A percentile compares a stretch with the other conserved stretches of the same genome.
Conservation (phyloP, 2,113 vertebrate species). For the Cairina moschata region DNA sequence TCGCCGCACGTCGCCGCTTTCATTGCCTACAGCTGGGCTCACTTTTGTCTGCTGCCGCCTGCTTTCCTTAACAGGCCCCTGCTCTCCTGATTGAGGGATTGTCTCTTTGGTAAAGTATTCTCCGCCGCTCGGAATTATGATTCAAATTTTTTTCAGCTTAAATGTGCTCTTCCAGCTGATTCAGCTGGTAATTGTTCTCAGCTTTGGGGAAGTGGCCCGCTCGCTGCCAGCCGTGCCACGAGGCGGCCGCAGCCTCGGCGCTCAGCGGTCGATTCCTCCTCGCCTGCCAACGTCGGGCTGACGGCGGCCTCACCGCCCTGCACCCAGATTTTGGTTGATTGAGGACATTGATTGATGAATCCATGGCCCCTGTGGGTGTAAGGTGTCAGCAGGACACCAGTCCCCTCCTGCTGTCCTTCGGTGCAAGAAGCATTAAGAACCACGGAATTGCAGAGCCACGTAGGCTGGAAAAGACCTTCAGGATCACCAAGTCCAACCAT, state of each 20-base stretch:
- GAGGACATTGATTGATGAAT: not conserved
- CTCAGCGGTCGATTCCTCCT: not conserved
- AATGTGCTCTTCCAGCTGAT: conserved; percentile 53
- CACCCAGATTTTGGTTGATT: not conserved
- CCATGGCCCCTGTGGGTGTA: not conserved
- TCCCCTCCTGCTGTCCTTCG: fast-evolving
- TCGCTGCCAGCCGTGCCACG: not conserved
- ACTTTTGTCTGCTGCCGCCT: conserved; percentile 40
- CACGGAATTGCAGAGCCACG: not conserved
- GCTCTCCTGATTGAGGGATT: conserved; percentile 70
- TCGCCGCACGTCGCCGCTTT: not conserved
- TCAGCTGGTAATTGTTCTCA: conserved; percentile 49
- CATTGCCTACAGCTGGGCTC: conserved; percentile 48
- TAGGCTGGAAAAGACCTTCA: not conserved
- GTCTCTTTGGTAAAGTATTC: conserved; percentile 50
- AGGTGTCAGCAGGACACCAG: not conserved
- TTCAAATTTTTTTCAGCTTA: conserved; percentile 47
- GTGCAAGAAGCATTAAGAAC: not conserved
- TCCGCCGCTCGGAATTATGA: conserved; percentile 58
- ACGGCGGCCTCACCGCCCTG: not conserved
- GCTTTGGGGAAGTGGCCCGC: not conserved
- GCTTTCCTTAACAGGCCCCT: conserved; percentile 54
- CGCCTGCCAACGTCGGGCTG: not conserved
- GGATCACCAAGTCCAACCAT: not conserved
- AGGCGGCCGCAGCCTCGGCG: not conserved